Percentiles rank a stretch among this genome's conserved stretches.
Conservation (phyloP, 2,888 invertebrate genomes). For the Pyrrhosoma nymphula region DNA sequence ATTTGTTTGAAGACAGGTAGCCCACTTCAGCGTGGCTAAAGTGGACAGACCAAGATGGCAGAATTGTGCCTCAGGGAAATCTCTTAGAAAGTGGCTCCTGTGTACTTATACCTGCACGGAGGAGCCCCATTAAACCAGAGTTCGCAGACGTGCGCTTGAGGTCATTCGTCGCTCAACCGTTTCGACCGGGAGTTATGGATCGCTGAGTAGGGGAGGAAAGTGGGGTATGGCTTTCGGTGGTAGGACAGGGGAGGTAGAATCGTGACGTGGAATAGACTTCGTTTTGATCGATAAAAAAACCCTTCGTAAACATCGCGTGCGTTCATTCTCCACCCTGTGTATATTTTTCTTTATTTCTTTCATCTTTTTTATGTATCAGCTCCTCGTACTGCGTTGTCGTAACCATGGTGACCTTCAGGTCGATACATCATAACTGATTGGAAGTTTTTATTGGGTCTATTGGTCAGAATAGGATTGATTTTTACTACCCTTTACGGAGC, state of each 20-base stretch:
- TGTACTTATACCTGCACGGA: too few relatives aligned
- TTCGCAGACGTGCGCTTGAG: not conserved
- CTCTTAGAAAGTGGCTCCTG: too few relatives aligned
- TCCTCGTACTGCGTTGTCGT: not conserved
- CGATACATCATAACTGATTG: not conserved
- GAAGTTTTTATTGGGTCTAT: not conserved
- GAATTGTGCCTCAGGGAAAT: too few relatives aligned
- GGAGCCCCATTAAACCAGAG: not conserved
- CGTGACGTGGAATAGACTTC: not conserved
- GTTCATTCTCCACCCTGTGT: not conserved
- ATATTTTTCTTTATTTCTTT: not conserved
- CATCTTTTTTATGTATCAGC: not conserved
- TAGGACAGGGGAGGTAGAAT: not conserved
- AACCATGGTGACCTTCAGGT: not conserved
- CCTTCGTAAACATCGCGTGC: slow-evolving; percentile 7
- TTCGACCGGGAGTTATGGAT: slow-evolving; percentile 25
- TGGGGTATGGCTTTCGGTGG: not conserved
- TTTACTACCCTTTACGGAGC: not conserved
- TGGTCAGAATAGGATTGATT: not conserved
- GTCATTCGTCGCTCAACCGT: not conserved
- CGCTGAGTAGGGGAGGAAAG: not conserved
- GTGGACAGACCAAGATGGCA: too few relatives aligned
- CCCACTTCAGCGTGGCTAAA: too few relatives aligned
- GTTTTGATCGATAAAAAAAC: slow-evolving; percentile 15
- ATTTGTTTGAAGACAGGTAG: too few relatives aligned